Conservation (phyloP, 2,888 invertebrate genomes). For the Nomada ferruginata region DNA sequence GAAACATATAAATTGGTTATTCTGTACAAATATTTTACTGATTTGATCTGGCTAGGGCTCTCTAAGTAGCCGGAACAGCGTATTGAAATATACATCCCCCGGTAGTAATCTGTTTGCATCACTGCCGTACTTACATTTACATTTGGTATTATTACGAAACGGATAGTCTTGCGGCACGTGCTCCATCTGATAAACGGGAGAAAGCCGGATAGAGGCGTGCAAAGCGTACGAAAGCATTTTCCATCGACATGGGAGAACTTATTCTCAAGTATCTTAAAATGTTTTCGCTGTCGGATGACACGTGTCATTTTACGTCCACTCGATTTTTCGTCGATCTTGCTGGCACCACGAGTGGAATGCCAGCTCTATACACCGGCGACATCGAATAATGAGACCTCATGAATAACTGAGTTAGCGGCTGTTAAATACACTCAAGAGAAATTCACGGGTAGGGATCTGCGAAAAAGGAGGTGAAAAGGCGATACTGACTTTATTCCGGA, state of each 20-base stretch:
- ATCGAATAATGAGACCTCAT: neutral
- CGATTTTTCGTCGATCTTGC: slow-evolving; percentile 1
- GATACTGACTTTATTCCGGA: neutral
- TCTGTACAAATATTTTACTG: neutral
- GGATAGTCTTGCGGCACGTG: slow-evolving; percentile 6
- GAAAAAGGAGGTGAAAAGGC: neutral
- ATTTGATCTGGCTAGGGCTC: neutral
- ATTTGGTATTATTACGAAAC: slow-evolving; percentile 12
- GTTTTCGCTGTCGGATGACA: slow-evolving; percentile 23
- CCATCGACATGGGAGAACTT: slow-evolving; percentile 40
- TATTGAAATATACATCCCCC: slow-evolving; percentile 27
- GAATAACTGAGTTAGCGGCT: neutral
- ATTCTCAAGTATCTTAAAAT: slow-evolving; percentile 37
- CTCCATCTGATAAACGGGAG: slow-evolving; percentile 32
- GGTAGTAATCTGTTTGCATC: slow-evolving; percentile 21
- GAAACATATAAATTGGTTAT: neutral
- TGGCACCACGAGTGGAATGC: neutral
- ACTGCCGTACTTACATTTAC: slow-evolving; percentile 1
- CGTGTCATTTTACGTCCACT: slow-evolving; percentile 30
- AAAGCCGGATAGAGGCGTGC: slow-evolving; percentile 29
- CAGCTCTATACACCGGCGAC: neutral
- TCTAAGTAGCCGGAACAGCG: neutral
- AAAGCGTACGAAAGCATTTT: slow-evolving; percentile 36
- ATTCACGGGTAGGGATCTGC: neutral
- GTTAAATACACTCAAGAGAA: neutral